Evolutionary conservation across 2,797 vertebrate genomes (phyloP), one percentile per base, ranked within the genome.

Genomic region (Sebastes variabilis): DNA sequence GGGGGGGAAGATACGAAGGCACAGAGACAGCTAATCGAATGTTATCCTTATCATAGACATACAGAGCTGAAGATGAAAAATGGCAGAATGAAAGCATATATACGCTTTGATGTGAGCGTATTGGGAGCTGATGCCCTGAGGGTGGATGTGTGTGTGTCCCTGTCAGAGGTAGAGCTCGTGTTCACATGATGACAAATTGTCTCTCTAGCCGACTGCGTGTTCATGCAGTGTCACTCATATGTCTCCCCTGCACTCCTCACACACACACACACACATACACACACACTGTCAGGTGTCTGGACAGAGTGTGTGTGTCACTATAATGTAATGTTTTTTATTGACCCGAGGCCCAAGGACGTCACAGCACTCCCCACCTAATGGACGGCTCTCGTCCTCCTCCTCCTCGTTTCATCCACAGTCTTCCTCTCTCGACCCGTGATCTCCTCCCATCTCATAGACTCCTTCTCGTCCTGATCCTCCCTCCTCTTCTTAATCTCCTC

Each of bases 271-370:
- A 52, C 25, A 42, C 46, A 38, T 30, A n/a, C 25, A 13, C 69
- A 59, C 55, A 42, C 52, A 32, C 61, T 16, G 54, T 65, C 64
- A 67, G 61, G 52, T 72, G n/a, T 58, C 36, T 46, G 25, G 73
- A 61, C 72, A 67, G 79, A 34, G 64, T 64, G 70, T 75, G 64
- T 75, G 68, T 76, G 49, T 36, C 46, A 75, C 61, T 77, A 36
- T 86, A 85, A 86, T 79, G 66, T 89, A 89, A 92, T 93, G 84
- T 77, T 68, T 92, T 87, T 87, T 87, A 89, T 91, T 90, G 90
- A 91, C 93, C 89, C 54, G 71, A 86, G 81, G 79, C 80, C 61
- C 87, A 91, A 88, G 90, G 93, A 92, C 83, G 80, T 27, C 32
- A 0, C 66, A 82, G 67, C 72, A 6, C 75, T 77, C 61, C 29